A percentile compares a stretch with the other conserved stretches of the same genome.
phyloP scores from a whole-genome alignment of 2,888 invertebrate genomes.

The Epirrita christyi region DNA sequence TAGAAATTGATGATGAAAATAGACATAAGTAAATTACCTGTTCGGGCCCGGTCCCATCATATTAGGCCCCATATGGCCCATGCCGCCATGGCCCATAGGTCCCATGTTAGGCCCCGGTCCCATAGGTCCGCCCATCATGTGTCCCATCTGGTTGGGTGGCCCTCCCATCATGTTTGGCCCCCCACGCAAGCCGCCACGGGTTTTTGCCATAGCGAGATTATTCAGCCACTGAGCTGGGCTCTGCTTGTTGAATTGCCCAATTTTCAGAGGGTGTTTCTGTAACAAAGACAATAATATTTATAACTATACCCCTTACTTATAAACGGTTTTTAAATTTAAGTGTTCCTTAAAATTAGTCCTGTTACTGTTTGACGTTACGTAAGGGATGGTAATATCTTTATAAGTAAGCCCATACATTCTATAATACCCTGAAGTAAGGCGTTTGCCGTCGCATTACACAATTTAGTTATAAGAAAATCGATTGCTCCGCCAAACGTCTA shows the following conservation, averaged over 20 bases:
- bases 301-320: too few relatives aligned
- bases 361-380: too few relatives aligned
- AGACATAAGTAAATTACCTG: constrained; percentile 23
- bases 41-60: constrained; percentile 75
- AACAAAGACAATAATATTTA: constrained; percentile 46
- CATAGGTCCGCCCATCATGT: constrained; percentile 82
- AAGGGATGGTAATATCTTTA: too few relatives aligned
- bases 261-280: constrained; percentile 95
- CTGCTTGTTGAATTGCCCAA: constrained; percentile 93
- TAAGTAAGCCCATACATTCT: too few relatives aligned
- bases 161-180: constrained; percentile 82
- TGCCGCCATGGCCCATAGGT: constrained; percentile 71
- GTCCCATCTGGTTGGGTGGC: constrained; percentile 74
- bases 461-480: too few relatives aligned
- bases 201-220: constrained; percentile 90
- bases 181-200: constrained; percentile 86
- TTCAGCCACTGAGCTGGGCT: constrained; percentile 93
- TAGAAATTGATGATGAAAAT: neutral
- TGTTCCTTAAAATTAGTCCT: too few relatives aligned
- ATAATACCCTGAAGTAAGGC: too few relatives aligned
- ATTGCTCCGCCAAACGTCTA: too few relatives aligned
- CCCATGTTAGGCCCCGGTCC: constrained; percentile 78
- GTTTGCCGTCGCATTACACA: too few relatives aligned
- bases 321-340: too few relatives aligned
- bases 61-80: constrained; percentile 80